Evolutionary conservation across 2,113 vertebrate species (phyloP).

Genomic region (Rhabdornis inornatus): DNA sequence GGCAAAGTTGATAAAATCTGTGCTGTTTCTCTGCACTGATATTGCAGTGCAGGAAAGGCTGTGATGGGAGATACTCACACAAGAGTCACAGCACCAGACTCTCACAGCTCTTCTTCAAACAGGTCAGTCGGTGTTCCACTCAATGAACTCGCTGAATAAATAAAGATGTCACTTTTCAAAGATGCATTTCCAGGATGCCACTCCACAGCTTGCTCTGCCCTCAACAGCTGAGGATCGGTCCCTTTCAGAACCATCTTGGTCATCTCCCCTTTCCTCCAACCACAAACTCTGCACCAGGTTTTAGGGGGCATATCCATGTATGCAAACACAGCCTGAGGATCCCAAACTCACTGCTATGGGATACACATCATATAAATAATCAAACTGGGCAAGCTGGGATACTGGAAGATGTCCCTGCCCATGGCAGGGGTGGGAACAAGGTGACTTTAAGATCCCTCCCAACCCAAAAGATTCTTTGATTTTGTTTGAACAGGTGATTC

Average conservation of each 20-base stretch:
- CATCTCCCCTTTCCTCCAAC: not conserved
- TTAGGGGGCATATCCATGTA: not conserved
- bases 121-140: not conserved
- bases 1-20: not conserved
- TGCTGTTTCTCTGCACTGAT: not conserved
- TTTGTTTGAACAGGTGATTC: not conserved
- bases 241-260: not conserved
- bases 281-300: not conserved
- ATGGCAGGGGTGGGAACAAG: not conserved
- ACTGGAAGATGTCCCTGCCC: not conserved
- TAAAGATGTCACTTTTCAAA: not conserved
- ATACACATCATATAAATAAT: fast-evolving
- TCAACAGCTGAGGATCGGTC: not conserved
- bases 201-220: too few relatives aligned
- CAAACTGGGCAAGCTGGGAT: not conserved
- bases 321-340: not conserved
- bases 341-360: not conserved
- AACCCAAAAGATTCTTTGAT: not conserved
- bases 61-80: not conserved
- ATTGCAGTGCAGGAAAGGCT: not conserved
- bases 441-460: not conserved
- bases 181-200: not conserved
- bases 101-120: not conserved
- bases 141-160: not conserved
- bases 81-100: not conserved